Evolutionary conservation across 2,113 vertebrate species (phyloP).

Genomic region (Rynchops niger): DNA sequence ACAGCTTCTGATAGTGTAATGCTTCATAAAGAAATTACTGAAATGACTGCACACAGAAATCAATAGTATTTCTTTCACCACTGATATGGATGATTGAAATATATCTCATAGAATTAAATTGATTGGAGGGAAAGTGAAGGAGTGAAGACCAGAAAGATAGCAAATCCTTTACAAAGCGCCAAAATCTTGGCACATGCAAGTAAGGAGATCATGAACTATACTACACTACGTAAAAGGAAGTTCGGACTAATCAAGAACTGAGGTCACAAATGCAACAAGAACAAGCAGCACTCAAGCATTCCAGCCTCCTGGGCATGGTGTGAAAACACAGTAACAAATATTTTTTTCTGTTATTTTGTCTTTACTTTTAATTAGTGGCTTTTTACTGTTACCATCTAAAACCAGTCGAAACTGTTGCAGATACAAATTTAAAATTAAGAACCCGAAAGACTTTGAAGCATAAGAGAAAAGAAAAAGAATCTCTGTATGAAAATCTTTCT

Average conservation of each 20-base stretch:
- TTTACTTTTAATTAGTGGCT: background rate
- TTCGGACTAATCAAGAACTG: background rate
- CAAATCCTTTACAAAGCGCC: background rate
- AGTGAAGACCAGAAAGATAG: background rate
- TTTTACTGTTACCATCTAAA: background rate
- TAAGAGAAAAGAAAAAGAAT: background rate
- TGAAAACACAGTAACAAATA: background rate
- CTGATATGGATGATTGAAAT: background rate
- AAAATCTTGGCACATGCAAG: background rate
- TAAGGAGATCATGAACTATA: background rate
- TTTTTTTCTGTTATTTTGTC: background rate
- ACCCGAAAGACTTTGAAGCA: background rate
- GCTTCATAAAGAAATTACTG: background rate
- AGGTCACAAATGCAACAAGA: background rate
- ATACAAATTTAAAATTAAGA: background rate
- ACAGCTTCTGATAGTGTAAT: background rate
- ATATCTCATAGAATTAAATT: background rate
- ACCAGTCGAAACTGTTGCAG: background rate
- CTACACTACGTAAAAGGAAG: background rate
- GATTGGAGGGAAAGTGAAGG: background rate
- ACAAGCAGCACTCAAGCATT: background rate
- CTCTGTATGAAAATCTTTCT: background rate
- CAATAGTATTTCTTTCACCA: background rate
- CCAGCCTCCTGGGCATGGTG: background rate
- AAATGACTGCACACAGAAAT: background rate